phyloP scores from a whole-genome alignment of 2,113 vertebrate species.

The Picathartes gymnocephalus region DNA sequence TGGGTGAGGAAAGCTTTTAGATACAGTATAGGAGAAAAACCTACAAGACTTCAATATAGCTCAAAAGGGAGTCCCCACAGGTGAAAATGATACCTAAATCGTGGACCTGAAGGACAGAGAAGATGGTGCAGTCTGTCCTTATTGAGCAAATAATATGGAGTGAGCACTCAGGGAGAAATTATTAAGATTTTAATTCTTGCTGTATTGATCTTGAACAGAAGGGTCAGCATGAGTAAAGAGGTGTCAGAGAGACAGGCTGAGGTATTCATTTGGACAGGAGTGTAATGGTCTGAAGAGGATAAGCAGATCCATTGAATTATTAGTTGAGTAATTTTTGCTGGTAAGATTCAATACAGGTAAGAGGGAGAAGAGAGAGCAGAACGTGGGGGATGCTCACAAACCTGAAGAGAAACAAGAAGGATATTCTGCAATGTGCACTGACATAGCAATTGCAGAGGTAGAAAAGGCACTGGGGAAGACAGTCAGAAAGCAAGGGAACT shows the following conservation, averaged over 20 bases:
- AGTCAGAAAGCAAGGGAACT: background rate
- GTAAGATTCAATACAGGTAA: background rate
- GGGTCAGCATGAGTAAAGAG: background rate
- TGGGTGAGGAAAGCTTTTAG: background rate
- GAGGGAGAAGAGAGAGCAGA: background rate
- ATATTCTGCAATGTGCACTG: background rate
- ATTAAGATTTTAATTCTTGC: constrained; percentile 48
- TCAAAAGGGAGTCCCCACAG: background rate
- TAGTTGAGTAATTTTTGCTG: constrained; percentile 7
- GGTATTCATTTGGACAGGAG: background rate
- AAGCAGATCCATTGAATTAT: constrained; percentile 15
- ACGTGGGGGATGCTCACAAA: background rate
- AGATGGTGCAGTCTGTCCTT: background rate
- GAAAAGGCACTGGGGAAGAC: background rate
- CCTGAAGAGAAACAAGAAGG: background rate
- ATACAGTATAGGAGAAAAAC: background rate
- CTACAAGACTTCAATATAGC: background rate
- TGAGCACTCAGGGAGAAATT: constrained; percentile 29
- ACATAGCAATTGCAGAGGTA: background rate
- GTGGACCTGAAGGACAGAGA: background rate
- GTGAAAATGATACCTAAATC: background rate
- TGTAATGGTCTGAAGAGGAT: background rate
- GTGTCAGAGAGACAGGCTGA: constrained; percentile 1
- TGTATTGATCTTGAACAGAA: constrained; percentile 29
- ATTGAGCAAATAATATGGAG: background rate